Conservation (phyloP, 2,888 invertebrate genomes). For the Halictus ligatus region DNA sequence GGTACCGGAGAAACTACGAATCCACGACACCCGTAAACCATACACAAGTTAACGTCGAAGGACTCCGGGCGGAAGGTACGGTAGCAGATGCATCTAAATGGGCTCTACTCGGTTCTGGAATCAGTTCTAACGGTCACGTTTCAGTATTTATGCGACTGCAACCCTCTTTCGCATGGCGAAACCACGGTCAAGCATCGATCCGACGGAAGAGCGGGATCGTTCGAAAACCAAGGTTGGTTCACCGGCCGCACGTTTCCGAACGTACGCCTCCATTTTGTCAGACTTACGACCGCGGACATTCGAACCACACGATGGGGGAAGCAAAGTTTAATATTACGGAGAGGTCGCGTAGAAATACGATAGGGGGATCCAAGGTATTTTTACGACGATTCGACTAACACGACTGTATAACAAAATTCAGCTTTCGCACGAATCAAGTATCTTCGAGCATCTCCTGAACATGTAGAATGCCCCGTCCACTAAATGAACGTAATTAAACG, state of each 20-base stretch:
- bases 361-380: constrained; percentile 22
- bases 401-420: constrained; percentile 16
- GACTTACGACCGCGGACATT: constrained; percentile 31
- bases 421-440: not conserved
- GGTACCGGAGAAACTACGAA: constrained; percentile 3
- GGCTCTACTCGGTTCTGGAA: constrained; percentile 54
- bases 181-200: constrained; percentile 63
- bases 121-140: constrained; percentile 69
- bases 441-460: no score
- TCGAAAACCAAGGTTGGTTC: constrained; percentile 49
- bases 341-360: constrained; percentile 41
- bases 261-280: constrained; percentile 33
- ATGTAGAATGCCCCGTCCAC: no score
- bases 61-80: not conserved
- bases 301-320: constrained; percentile 15
- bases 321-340: constrained; percentile 49
- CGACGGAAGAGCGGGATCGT: constrained; percentile 31
- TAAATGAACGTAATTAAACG: no score
- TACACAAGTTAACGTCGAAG: constrained; percentile 23
- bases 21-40: constrained; percentile 35
- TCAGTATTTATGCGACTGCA: constrained; percentile 64
- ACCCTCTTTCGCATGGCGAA: constrained; percentile 51
- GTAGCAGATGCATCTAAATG: constrained; percentile 68
- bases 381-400: constrained; percentile 7
- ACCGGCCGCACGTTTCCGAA: constrained; percentile 46